Evolutionary conservation across 1,140 invertebrate genomes (phyloP).

Genomic region (Riptortus pedestris): DNA sequence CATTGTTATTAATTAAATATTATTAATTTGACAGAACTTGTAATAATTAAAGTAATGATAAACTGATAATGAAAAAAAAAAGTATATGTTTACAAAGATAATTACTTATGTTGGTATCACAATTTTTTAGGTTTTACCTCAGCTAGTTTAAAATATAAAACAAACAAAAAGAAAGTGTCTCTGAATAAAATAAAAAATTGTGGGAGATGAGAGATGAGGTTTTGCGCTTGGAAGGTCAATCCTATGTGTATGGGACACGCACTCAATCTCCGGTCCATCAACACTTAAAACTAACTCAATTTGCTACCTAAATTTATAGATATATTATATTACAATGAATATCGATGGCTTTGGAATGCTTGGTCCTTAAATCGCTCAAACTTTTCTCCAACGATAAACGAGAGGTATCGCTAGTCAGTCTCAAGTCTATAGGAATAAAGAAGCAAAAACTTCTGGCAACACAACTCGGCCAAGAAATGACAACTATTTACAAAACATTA

Average conservation of each 20-base stretch:
- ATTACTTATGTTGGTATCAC: too few species aligned
- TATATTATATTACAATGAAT: conserved; percentile 2
- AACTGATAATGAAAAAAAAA: too few species aligned
- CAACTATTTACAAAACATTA: conserved; percentile 18
- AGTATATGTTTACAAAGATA: too few species aligned
- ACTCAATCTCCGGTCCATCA: neutral
- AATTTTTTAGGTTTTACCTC: too few species aligned
- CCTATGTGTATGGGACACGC: neutral
- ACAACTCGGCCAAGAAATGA: conserved; percentile 5
- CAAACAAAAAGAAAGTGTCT: too few species aligned
- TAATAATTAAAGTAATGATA: too few species aligned
- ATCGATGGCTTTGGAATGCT: neutral
- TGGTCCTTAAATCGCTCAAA: conserved; percentile 12
- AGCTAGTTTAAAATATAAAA: too few species aligned
- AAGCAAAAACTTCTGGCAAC: conserved; percentile 8
- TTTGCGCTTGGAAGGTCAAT: neutral
- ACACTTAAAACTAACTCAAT: conserved; percentile 12
- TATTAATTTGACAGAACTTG: too few species aligned
- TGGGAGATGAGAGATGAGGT: neutral
- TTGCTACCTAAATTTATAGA: too few species aligned
- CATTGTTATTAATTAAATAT: too few species aligned
- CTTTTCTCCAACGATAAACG: conserved; percentile 9
- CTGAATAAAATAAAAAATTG: neutral
- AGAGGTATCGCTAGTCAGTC: conserved; percentile 25
- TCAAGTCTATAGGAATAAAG: conserved; percentile 22